These are phyloP conservation scores for Actenoides lindsayi DNA, from an alignment of 2,113 vertebrate species.

Conservation along the genomic window DNA sequence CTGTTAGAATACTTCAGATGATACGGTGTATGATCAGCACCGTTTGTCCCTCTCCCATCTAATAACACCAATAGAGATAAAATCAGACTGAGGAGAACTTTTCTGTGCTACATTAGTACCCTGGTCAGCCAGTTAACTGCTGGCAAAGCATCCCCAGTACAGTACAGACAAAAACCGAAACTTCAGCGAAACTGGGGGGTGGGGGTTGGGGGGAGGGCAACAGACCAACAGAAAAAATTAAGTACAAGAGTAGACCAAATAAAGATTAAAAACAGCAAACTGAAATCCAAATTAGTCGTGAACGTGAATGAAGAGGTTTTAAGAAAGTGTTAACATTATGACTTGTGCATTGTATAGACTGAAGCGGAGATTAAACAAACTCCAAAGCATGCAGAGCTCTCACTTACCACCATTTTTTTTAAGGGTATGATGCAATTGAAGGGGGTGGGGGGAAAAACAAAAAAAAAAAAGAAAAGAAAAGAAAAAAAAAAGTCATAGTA, in stretches of 20 bases:
- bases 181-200: constrained; percentile 37
- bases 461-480: background rate
- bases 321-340: constrained; percentile 81
- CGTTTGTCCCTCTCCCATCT: background rate
- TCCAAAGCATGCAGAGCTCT: constrained; percentile 94
- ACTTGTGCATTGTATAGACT: constrained; percentile 85
- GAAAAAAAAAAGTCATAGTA: constrained; percentile 91
- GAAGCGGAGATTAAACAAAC: constrained; percentile 89
- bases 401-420: constrained; percentile 96
- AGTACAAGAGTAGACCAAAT: constrained; percentile 74
- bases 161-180: constrained; percentile 67
- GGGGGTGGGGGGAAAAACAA: constrained; percentile 63
- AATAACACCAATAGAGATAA: background rate
- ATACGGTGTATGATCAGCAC: background rate
- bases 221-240: constrained; percentile 72
- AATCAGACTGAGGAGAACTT: background rate
- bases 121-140: background rate
- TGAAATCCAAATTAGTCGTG: constrained; percentile 85
- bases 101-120: background rate
- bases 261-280: constrained; percentile 80
- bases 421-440: constrained; percentile 94
- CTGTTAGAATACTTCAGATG: background rate
- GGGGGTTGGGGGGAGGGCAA: constrained; percentile 34
- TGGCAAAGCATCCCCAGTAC: constrained; percentile 52
- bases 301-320: constrained; percentile 81